A percentile compares a stretch with the other conserved stretches of the same genome.
phyloP scores from a whole-genome alignment of 2,888 invertebrate species.

The Morinoia aosen region DNA sequence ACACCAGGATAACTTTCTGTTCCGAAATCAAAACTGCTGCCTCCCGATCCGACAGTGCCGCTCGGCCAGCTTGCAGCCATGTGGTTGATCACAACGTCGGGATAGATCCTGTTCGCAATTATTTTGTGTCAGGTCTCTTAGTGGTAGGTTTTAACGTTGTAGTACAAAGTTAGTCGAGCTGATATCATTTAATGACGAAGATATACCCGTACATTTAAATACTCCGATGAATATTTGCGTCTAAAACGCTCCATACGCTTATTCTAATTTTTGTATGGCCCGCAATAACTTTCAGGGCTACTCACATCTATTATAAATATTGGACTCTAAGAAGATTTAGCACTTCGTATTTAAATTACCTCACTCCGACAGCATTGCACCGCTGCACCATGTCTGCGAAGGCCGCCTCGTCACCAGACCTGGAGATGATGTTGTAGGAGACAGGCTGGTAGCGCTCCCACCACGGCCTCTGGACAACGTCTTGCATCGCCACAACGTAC shows the following conservation, averaged over 20 bases:
- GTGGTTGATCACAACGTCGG: constrained; percentile 84
- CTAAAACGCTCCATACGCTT: neutral
- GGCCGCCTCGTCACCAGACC: constrained; percentile 83
- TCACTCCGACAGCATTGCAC: constrained; percentile 84
- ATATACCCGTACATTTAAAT: neutral
- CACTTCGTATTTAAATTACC: constrained; percentile 68
- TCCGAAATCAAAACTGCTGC: constrained; percentile 76
- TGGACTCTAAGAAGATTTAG: neutral
- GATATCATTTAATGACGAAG: too few relatives aligned
- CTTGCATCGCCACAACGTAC: constrained; percentile 57
- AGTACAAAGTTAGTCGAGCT: too few relatives aligned
- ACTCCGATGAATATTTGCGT: neutral
- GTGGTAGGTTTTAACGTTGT: too few relatives aligned
- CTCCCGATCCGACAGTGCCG: constrained; percentile 76
- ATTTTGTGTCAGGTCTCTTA: too few relatives aligned
- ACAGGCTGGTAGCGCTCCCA: constrained; percentile 91
- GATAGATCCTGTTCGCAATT: constrained; percentile 77
- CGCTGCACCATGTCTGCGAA: constrained; percentile 83
- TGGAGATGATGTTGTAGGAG: constrained; percentile 81
- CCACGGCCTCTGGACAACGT: constrained; percentile 79
- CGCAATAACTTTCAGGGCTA: neutral
- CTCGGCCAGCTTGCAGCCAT: constrained; percentile 78
- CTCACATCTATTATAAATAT: neutral
- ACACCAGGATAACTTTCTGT: constrained; percentile 77
- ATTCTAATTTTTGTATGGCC: neutral